A percentile compares a stretch with the other conserved stretches of the same genome.
phyloP scores from a whole-genome alignment of 2,888 invertebrate genomes.

The Drosophila histrio region DNA sequence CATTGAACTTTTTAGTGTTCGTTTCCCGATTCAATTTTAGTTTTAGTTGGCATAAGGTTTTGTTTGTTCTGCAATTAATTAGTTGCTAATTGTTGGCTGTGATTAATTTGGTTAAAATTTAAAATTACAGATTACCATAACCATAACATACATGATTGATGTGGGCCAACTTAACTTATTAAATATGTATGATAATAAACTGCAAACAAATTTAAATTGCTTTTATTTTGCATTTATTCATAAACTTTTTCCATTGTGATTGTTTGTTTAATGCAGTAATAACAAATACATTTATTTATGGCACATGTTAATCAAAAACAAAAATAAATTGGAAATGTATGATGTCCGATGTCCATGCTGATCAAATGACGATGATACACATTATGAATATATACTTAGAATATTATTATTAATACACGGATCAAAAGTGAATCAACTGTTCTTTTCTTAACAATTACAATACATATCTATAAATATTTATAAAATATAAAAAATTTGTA shows the following conservation, averaged over 20 bases:
- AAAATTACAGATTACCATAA: conserved; percentile 45
- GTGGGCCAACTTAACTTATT: not conserved
- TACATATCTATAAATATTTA: conserved; percentile 59
- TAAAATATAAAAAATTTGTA: conserved; percentile 66
- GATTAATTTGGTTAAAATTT: conserved; percentile 7
- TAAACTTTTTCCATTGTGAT: conserved; percentile 32
- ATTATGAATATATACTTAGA: conserved; percentile 3
- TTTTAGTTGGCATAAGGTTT: not conserved
- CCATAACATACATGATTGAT: conserved; percentile 33
- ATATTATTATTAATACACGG: conserved; percentile 29
- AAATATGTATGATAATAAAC: conserved; percentile 32
- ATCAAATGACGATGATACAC: conserved; percentile 32
- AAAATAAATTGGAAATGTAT: conserved; percentile 43
- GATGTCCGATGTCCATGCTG: conserved; percentile 24
- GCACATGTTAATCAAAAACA: conserved; percentile 43
- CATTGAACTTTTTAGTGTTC: conserved; percentile 13
- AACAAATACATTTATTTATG: conserved; percentile 59
- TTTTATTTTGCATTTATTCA: conserved; percentile 65
- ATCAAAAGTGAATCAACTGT: conserved; percentile 10
- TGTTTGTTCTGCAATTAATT: not conserved
- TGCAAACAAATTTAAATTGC: conserved; percentile 36
- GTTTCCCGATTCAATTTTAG: not conserved
- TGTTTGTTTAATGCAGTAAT: conserved; percentile 45
- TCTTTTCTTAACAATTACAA: conserved; percentile 15
- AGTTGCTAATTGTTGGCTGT: conserved; percentile 27